Base-by-base conservation (phyloP, 2,797 vertebrate species). In the Valencia hispanica region DNA sequence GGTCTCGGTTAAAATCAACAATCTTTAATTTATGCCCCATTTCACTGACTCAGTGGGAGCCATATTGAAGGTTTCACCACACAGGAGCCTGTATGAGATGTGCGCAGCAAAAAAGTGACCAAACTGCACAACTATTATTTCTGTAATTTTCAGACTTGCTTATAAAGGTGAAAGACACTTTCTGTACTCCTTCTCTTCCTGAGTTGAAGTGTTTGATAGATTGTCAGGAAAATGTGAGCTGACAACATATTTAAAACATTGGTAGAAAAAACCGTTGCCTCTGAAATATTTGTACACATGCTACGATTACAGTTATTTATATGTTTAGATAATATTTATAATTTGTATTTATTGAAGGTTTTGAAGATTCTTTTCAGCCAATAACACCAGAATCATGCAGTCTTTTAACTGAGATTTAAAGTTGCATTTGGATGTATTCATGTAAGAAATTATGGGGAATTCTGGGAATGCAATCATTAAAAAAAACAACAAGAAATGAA, bases 141-240 rank as follows among this genome's bases (percentile, higher is more conserved):
- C 0, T 1, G 17, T 30, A 9, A 20, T 18, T 59, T 61, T 20
- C 34, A 36, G 61, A 65, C 34, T 9, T 25, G 61, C 15, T 39
- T 10, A 65, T 22, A 12, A 22, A 0, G 20, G 12, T 25, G 3
- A n/a, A 41, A 43, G 25, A 41, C 39, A 15, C 14, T n/a, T 43
- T 11, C 39, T n/a, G 41, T n/a, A 15, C 22, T n/a, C 22, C 4
- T 66, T 22, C 63, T 66, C 39, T 43, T n/a, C 36, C 25, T 66
- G 36, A 66, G 63, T 41, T 66, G 39, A 43, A n/a, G 63, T 14
- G 25, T 66, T 66, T 66, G 36, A 66, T 36, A 43, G 63, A 66
- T 66, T 17, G 6, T 43, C 22, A 43, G 63, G 22, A 43, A 43
- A n/a, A 66, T 66, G 25, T n/a, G 39, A 66, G 63, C 25, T 43